Evolutionary conservation across 1,140 invertebrate species (phyloP).

Genomic region (Eciton burchellii): DNA sequence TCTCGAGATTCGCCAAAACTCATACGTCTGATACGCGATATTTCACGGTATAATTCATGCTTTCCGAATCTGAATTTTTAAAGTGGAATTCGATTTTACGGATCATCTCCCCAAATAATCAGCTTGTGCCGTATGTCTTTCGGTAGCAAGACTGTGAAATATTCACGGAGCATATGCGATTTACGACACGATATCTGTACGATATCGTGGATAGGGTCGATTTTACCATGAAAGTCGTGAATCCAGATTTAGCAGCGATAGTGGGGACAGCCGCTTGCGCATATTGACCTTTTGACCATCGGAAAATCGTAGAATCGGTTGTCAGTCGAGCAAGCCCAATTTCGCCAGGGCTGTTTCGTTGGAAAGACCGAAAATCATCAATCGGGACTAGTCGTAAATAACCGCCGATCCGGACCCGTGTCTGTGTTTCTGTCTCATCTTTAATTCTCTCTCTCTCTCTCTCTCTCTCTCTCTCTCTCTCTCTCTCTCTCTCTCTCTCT

Average conservation of each 20-base stretch:
- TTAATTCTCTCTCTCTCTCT: conserved; percentile 41
- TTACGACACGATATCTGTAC: conserved; percentile 3
- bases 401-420: conserved; percentile 22
- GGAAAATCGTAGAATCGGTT: conserved; percentile 37
- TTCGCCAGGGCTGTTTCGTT: conserved; percentile 45
- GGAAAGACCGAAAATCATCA: conserved; percentile 57
- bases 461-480: neutral
- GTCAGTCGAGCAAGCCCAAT: conserved; percentile 56
- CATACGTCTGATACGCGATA: neutral
- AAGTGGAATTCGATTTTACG: neutral
- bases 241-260: neutral
- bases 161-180: conserved; percentile 8
- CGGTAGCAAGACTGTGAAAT: neutral
- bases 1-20: neutral
- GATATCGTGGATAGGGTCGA: conserved; percentile 12
- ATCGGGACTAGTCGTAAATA: conserved; percentile 48
- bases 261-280: neutral
- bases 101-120: neutral
- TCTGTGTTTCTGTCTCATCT: neutral
- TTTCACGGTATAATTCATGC: neutral
- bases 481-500: conserved; percentile 32
- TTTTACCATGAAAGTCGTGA: conserved; percentile 34
- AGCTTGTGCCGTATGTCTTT: neutral
- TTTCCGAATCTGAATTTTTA: neutral
- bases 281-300: conserved; percentile 41